A percentile compares a stretch with the other conserved stretches of the same genome.
Evolutionary conservation across 2,113 vertebrate genomes (phyloP).

Genomic region (Peromyscus polionotus): DNA sequence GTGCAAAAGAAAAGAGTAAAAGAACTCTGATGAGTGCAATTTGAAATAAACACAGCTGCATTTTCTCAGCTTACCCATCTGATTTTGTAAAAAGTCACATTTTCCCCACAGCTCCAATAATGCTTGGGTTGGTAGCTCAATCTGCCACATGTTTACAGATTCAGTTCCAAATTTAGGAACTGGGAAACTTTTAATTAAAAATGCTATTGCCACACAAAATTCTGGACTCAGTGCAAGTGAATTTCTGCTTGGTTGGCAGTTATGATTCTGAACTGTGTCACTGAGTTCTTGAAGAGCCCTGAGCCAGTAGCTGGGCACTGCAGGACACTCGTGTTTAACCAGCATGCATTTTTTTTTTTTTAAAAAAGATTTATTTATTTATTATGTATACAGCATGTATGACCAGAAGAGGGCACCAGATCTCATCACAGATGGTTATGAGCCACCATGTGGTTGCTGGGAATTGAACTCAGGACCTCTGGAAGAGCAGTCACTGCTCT

Average conservation of each 20-base stretch:
- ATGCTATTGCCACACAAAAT: slow-evolving; percentile 78
- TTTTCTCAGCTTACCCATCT: slow-evolving; percentile 65
- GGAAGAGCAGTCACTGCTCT: no score
- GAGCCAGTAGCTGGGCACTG: not conserved
- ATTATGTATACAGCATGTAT: no score
- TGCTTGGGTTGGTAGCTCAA: not conserved
- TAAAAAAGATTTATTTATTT: no score
- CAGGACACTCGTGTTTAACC: not conserved
- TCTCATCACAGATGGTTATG: no score
- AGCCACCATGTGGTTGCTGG: no score
- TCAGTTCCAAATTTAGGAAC: slow-evolving; percentile 66
- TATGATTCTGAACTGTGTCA: slow-evolving; percentile 34
- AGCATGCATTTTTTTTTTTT: slow-evolving; percentile 48
- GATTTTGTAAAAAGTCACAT: slow-evolving; percentile 33
- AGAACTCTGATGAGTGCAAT: slow-evolving; percentile 67
- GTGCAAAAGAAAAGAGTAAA: slow-evolving; percentile 60
- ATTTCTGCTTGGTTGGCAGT: slow-evolving; percentile 69
- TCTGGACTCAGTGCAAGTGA: slow-evolving; percentile 62
- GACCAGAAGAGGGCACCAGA: no score
- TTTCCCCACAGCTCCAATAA: slow-evolving; percentile 21
- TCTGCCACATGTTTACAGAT: slow-evolving; percentile 62
- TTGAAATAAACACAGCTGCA: slow-evolving; percentile 71
- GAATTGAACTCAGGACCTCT: no score
- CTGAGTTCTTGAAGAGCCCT: not conserved
- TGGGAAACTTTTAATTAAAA: slow-evolving; percentile 80